phyloP scores from a whole-genome alignment of 1,140 invertebrate genomes.

The Ips nitidus region DNA sequence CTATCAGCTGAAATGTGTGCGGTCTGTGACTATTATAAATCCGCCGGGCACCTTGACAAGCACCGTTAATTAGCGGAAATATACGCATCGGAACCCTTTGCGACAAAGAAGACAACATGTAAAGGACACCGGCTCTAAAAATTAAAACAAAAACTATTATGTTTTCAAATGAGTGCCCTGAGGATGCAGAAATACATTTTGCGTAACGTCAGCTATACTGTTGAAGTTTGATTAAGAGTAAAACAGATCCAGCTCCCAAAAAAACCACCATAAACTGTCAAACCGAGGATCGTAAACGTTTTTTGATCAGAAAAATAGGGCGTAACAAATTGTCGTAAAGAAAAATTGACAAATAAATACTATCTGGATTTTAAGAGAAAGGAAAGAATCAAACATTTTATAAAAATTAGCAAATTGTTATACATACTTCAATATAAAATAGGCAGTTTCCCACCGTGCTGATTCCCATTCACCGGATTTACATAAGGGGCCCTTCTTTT shows the following conservation, averaged over 20 bases:
- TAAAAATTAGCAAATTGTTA: not conserved
- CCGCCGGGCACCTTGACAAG: conserved; percentile 73
- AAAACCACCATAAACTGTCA: no score
- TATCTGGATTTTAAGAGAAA: no score
- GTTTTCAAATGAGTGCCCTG: no score
- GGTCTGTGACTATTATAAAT: conserved; percentile 65
- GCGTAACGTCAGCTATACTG: no score
- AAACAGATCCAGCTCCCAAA: no score
- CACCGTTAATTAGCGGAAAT: conserved; percentile 66
- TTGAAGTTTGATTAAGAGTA: no score
- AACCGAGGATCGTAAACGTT: no score
- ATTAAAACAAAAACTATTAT: no score
- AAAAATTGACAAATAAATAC: no score
- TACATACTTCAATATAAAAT: conserved; percentile 77
- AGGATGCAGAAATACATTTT: no score
- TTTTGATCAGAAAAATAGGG: no score
- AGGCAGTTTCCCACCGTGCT: conserved; percentile 77
- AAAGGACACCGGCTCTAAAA: conserved; percentile 76
- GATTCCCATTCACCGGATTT: conserved; percentile 59
- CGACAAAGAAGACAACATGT: conserved; percentile 69
- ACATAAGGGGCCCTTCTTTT: conserved; percentile 80
- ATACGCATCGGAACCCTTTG: conserved; percentile 68
- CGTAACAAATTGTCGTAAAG: no score
- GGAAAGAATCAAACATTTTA: conserved; percentile 3
- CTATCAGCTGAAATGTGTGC: conserved; percentile 82